Base-by-base conservation (phyloP, 2,888 invertebrate species). In the Chrysina gloriosa region DNA sequence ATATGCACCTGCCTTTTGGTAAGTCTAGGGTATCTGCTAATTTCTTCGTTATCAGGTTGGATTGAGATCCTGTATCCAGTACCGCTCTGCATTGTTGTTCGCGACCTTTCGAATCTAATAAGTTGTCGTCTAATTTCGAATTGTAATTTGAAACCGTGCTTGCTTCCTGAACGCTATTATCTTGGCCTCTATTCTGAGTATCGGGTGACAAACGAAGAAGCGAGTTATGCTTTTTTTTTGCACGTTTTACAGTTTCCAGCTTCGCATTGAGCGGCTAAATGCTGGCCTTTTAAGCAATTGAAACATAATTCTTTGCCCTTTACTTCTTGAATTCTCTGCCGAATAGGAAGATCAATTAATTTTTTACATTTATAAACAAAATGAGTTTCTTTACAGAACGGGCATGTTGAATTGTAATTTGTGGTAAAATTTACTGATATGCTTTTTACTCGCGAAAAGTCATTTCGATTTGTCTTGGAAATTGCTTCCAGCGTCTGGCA, bases 171-270 rank as follows among this genome's bases (percentile, higher is more conserved):
- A 11, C 42, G 11, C 5, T 9, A 23, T 21, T 14, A 14, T 48
- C 23, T 5, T 23, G 25, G 7, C 9, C 3, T 7, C 3, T 14
- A 25, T 14, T 48, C 16, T 25, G 23, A 25, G 1, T 1, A 6
- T 4, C 1, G 25, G 23, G 7, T 23, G 25, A 23, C 25, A 23
- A 1, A 54, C 19, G 52, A 6, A 54, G 16, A 14, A 21, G 31
- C 52, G 52, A 31, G 14, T 54, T 54, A 31, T 54, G 31, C 25
- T 54, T 54, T 45, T 54, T 54, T 54, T 31, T 54, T 11, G n/a
- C 52, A 54, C 7, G 3, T n/a, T 54, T 31, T 54, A 6, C 52
- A 54, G 3, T 5, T 31, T 54, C 19, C 31, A 3, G 14, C 52
- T 7, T 29, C 34, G 19, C 52, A 54, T 54, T 54, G 52, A 54